Evolutionary conservation across 2,888 invertebrate genomes (phyloP).

Genomic region (Syrphus vitripennis): DNA sequence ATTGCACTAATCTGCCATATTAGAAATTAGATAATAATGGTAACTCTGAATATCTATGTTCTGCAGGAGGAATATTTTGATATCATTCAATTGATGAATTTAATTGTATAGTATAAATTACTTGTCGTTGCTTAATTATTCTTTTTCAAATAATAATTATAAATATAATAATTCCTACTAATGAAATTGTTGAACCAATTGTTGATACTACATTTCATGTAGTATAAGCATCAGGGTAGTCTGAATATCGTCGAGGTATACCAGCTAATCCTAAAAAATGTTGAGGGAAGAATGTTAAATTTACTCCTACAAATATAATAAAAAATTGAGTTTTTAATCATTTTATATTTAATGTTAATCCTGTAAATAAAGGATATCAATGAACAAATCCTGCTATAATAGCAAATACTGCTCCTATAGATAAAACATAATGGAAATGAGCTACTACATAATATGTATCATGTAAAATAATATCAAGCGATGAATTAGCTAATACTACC

Average conservation of each 20-base stretch:
- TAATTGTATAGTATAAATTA: conserved; percentile 82
- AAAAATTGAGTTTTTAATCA: conserved; percentile 87
- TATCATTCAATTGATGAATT: conserved; percentile 85
- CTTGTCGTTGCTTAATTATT: conserved; percentile 82
- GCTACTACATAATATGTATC: conserved; percentile 92
- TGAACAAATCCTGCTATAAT: conserved; percentile 88
- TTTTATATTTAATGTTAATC: conserved; percentile 83
- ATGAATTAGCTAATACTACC: conserved; percentile 86
- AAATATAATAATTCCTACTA: conserved; percentile 84
- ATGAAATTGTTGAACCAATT: conserved; percentile 85
- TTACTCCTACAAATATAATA: conserved; percentile 88
- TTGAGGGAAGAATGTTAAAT: conserved; percentile 91
- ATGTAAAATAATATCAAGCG: conserved; percentile 89
- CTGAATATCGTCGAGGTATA: conserved; percentile 89
- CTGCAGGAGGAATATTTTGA: too few relatives aligned
- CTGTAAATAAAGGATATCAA: conserved; percentile 87
- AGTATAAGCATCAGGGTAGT: conserved; percentile 86
- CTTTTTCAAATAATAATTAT: conserved; percentile 85
- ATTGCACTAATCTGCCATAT: too few relatives aligned
- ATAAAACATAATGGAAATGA: conserved; percentile 91
- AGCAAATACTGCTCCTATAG: conserved; percentile 90
- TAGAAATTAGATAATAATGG: too few relatives aligned
- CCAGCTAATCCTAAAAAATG: conserved; percentile 88
- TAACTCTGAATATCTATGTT: too few relatives aligned
- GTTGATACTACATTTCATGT: conserved; percentile 87